Percentiles rank a stretch among this genome's conserved stretches.
These are phyloP conservation scores for Xestobium rufovillosum DNA, from an alignment of 2,888 invertebrate genomes.

Conservation along the genomic window DNA sequence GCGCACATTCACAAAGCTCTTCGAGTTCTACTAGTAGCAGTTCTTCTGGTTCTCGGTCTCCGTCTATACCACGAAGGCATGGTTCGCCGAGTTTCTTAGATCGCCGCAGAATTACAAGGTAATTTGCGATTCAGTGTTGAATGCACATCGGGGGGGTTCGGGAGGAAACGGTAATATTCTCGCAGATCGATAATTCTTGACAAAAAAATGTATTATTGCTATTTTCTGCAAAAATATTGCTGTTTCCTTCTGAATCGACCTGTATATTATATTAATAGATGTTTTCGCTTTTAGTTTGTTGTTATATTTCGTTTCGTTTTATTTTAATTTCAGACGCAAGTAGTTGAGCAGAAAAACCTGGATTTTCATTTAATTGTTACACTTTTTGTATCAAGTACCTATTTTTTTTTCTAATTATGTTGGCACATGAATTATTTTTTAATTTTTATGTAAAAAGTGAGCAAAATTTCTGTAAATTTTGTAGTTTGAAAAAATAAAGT, in stretches of 20 bases:
- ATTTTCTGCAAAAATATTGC: too few species aligned
- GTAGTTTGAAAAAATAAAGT: too few species aligned
- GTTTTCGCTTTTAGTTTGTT: conserved; percentile 11
- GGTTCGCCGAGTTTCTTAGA: conserved; percentile 94
- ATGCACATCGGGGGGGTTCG: not conserved
- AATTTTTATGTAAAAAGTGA: too few species aligned
- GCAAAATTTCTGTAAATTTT: too few species aligned
- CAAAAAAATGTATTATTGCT: too few species aligned
- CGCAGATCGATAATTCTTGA: too few species aligned
- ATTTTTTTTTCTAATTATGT: too few species aligned
- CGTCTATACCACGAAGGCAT: conserved; percentile 86
- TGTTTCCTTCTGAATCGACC: too few species aligned
- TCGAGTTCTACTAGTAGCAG: conserved; percentile 51
- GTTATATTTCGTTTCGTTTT: conserved; percentile 39
- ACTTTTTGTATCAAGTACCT: too few species aligned
- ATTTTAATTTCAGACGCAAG: conserved; percentile 45
- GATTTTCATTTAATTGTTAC: conserved; percentile 8
- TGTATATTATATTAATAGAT: too few species aligned
- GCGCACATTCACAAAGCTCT: conserved; percentile 49
- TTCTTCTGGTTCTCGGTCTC: conserved; percentile 56
- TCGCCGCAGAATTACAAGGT: conserved; percentile 92
- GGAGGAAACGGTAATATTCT: not conserved
- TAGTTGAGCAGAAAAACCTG: conserved; percentile 48
- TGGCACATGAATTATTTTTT: too few species aligned
- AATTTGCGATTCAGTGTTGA: conserved; percentile 32